Evolutionary conservation across 2,888 invertebrate genomes (phyloP).

Genomic region (Tineola bisselliella): DNA sequence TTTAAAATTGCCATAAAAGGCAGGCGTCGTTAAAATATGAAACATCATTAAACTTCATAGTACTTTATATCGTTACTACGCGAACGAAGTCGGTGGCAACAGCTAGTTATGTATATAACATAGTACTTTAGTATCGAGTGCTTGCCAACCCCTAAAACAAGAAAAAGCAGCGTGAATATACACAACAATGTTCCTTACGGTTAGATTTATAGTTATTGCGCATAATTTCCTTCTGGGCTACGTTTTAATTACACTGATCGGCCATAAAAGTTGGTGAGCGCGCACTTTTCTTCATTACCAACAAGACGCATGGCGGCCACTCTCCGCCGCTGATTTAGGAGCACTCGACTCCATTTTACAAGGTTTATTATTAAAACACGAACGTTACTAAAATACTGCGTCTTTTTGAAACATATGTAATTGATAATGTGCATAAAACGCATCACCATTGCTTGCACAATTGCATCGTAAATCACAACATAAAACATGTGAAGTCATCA

Average conservation of each 20-base stretch:
- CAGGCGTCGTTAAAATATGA: too few species aligned
- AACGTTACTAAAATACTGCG: too few species aligned
- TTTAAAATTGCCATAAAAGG: too few species aligned
- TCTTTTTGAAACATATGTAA: not conserved
- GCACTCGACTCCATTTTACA: too few species aligned
- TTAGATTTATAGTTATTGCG: constrained; percentile 65
- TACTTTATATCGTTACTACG: too few species aligned
- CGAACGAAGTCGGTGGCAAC: too few species aligned
- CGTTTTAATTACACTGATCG: constrained; percentile 69
- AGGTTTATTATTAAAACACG: too few species aligned
- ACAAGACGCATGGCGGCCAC: constrained; percentile 33
- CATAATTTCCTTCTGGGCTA: constrained; percentile 63
- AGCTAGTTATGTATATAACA: too few species aligned
- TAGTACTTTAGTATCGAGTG: too few species aligned
- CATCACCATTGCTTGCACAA: not conserved
- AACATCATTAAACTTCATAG: too few species aligned
- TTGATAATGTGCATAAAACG: not conserved
- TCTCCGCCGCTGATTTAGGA: not conserved
- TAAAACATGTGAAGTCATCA: constrained; percentile 2
- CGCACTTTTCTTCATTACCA: constrained; percentile 68
- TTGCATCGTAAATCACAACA: not conserved
- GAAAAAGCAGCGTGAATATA: not conserved
- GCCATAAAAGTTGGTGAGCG: constrained; percentile 61
- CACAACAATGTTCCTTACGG: not conserved
- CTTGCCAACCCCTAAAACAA: not conserved